Evolutionary conservation across 2,888 invertebrate genomes (phyloP), one percentile per base, ranked within the genome.

Genomic region (Autographa pulchrina): DNA sequence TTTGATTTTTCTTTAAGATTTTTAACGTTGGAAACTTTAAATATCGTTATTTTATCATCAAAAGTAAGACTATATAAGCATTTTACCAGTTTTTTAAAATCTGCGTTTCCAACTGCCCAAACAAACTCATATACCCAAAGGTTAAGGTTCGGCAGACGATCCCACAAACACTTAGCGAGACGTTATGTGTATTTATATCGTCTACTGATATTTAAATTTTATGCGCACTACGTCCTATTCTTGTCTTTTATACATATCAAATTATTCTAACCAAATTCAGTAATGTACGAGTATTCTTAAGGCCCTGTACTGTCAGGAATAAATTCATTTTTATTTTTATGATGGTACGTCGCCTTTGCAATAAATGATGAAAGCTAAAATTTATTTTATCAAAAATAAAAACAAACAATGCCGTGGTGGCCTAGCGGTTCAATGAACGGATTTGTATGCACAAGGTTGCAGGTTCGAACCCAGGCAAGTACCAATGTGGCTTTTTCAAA

Each of bases 121-220:
- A 38, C 38, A 11, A 38, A 58, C 66, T 70, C 43, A 69, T 64
- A 13, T 58, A 70, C 58, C 16, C 62, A 75, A 77, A 79, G 77
- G 84, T 79, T 80, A 78, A 82, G 74, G 78, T 78, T 70, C 68
- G 70, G 70, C 81, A 70, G 73, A 72, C 74, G 67, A 48, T 25
- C 56, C n/a, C 59, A 72, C 71, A 73, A 61, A 74, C 75, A 77
- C 16, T 77, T 81, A 61, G 66, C 68, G 52, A 58, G 48, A 38
- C 54, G 52, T 78, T 76, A 74, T 78, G 73, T 75, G 66, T 79
- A 79, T 82, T 82, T 84, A 81, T 75, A 66, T 67, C 78, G 68
- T 72, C 77, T 76, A 63, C 66, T 18, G 75, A 68, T 71, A 79
- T 78, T 81, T 81, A 82, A 81, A 83, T 80, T 84, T 81, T 80